Evolutionary conservation across 2,888 invertebrate species (phyloP).

Genomic region (Philereme vetulata): DNA sequence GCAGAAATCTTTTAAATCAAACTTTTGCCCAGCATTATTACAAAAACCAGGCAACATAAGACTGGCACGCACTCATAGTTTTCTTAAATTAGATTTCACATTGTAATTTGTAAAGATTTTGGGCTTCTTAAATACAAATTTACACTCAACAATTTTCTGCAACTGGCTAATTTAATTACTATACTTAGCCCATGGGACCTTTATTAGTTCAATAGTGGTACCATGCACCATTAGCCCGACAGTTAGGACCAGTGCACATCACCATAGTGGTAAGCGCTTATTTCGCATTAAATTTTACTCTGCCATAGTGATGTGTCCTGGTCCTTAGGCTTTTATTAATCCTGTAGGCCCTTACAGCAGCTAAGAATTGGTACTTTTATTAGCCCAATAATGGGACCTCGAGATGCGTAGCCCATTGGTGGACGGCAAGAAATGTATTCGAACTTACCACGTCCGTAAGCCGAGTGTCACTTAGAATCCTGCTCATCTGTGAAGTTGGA

Average conservation of each 20-base stretch:
- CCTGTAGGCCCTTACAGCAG: too few relatives aligned
- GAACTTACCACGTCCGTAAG: conserved; percentile 26
- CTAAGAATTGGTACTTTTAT: not conserved
- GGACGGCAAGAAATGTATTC: conserved; percentile 24
- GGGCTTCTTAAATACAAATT: not conserved
- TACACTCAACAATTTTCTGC: not conserved
- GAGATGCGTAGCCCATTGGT: not conserved
- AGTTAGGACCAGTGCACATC: too few relatives aligned
- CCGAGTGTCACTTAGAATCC: conserved; percentile 41
- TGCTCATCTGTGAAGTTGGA: conserved; percentile 56
- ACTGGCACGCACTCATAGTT: not conserved
- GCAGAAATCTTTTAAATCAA: not conserved
- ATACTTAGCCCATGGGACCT: not conserved
- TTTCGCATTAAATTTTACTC: too few relatives aligned
- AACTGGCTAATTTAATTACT: not conserved
- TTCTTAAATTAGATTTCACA: not conserved
- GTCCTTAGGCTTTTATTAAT: too few relatives aligned
- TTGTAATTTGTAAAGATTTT: not conserved
- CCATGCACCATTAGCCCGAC: too few relatives aligned
- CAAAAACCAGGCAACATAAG: conserved; percentile 2
- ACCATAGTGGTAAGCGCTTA: too few relatives aligned
- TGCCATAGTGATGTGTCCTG: too few relatives aligned
- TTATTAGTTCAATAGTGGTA: not conserved
- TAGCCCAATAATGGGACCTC: not conserved
- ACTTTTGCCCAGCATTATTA: not conserved